Conservation (phyloP, 2,113 vertebrate genomes). For the Ophthalmolycus amberensis region DNA sequence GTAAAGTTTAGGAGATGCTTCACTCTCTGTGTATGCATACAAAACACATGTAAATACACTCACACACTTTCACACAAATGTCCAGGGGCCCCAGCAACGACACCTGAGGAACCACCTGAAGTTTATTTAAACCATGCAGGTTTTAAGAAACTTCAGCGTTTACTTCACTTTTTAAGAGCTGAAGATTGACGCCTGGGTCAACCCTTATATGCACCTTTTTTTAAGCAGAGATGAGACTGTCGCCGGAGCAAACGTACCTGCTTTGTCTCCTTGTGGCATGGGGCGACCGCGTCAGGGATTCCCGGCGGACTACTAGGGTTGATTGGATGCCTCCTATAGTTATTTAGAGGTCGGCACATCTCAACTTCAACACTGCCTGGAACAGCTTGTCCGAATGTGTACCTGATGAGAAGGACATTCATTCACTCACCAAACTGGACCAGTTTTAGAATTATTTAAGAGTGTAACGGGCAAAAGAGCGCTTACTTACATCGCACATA, state of each 20-base stretch:
- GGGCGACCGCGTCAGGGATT: fast-evolving
- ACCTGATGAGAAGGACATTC: constrained; percentile 57
- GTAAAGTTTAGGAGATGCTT: too few species aligned
- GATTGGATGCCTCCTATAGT: fast-evolving
- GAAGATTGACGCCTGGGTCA: background rate
- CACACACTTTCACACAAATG: background rate
- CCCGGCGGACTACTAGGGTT: fast-evolving
- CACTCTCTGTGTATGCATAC: background rate
- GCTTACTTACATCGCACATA: constrained; percentile 77
- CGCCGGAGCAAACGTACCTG: constrained; percentile 45
- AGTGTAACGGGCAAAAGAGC: background rate
- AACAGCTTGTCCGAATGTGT: constrained; percentile 80
- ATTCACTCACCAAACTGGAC: background rate
- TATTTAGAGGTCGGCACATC: constrained; percentile 42
- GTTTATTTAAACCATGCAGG: background rate
- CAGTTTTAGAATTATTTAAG: background rate
- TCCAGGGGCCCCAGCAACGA: background rate
- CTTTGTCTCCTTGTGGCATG: constrained; percentile 56
- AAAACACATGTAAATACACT: background rate
- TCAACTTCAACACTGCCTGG: constrained; percentile 55
- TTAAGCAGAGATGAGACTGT: background rate
- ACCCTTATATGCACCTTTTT: background rate
- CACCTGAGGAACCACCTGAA: background rate
- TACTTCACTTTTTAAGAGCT: too few species aligned
- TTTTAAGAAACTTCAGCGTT: background rate